Evolutionary conservation across 1,140 invertebrate species (phyloP).

Genomic region (Heliconius hewitsoni): DNA sequence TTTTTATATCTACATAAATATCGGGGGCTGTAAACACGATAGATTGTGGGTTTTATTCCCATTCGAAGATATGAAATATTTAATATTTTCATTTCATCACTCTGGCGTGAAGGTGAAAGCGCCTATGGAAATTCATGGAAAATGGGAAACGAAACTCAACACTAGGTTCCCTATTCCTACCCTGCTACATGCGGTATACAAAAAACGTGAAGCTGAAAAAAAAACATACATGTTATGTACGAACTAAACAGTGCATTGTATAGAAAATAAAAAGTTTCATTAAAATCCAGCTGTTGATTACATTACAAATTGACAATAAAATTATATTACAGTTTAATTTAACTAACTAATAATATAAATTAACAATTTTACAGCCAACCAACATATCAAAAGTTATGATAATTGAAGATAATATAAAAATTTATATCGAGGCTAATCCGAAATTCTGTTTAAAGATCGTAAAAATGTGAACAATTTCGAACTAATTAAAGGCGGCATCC

Average conservation of each 20-base stretch:
- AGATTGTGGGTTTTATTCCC: too few relatives aligned
- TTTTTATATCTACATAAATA: too few relatives aligned
- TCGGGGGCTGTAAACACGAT: too few relatives aligned
- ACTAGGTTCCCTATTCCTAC: too few relatives aligned
- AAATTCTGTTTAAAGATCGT: constrained; percentile 17
- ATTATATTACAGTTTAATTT: constrained; percentile 4
- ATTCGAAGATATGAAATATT: too few relatives aligned
- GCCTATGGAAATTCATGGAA: too few relatives aligned
- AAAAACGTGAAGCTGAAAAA: neutral
- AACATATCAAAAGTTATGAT: constrained; percentile 1
- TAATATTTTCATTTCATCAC: too few relatives aligned
- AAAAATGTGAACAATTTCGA: constrained; percentile 35
- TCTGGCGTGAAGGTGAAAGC: too few relatives aligned
- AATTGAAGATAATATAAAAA: constrained; percentile 3
- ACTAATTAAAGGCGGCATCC: constrained; percentile 74
- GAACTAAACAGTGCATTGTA: too few relatives aligned
- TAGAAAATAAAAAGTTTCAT: neutral
- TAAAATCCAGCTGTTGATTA: neutral
- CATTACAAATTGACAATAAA: neutral
- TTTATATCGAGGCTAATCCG: neutral
- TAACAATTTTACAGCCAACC: neutral
- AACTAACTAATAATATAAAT: neutral
- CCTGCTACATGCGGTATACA: neutral
- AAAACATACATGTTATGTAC: too few relatives aligned
- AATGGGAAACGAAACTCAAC: too few relatives aligned